These are phyloP conservation scores for Sebastes aleutianus DNA, from an alignment of 2,797 vertebrate species.

Conservation along the genomic window DNA sequence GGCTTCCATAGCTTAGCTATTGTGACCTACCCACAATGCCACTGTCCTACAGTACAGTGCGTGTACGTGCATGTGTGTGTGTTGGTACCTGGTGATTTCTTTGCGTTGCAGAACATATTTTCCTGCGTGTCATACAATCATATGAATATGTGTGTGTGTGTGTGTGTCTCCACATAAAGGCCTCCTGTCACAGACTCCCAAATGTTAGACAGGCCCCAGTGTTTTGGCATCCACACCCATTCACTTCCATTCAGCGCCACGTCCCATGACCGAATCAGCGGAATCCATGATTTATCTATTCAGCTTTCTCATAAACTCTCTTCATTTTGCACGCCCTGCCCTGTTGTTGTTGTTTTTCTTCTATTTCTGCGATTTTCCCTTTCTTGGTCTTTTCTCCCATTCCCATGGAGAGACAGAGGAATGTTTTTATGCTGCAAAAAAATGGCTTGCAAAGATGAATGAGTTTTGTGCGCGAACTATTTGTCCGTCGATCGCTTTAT, in stretches of 20 bases:
- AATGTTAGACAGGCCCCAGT: constrained; percentile 59
- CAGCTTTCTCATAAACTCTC: constrained; percentile 62
- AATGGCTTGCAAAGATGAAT: constrained; percentile 61
- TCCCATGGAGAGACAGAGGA: constrained; percentile 70
- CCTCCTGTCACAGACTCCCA: constrained; percentile 43
- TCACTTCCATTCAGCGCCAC: constrained; percentile 63
- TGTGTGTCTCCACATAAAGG: constrained; percentile 41
- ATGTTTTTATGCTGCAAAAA: constrained; percentile 74
- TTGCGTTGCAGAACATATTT: not conserved
- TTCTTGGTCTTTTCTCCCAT: constrained; percentile 53
- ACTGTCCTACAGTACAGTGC: constrained; percentile 43
- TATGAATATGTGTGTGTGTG: constrained; percentile 9
- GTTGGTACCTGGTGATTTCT: not conserved
- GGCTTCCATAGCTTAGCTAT: constrained; percentile 55
- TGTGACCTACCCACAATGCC: constrained; percentile 53
- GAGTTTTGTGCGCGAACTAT: constrained; percentile 55
- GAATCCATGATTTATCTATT: constrained; percentile 67
- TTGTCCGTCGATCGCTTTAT: constrained; percentile 58
- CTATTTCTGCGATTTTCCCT: constrained; percentile 41
- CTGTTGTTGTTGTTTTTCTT: constrained; percentile 51
- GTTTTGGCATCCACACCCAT: constrained; percentile 52
- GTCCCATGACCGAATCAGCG: constrained; percentile 68
- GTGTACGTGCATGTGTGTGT: not conserved
- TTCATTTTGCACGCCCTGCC: constrained; percentile 44
- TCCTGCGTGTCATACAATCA: not conserved